Evolutionary conservation across 2,113 vertebrate genomes (phyloP).

Genomic region (Edolisoma coerulescens): DNA sequence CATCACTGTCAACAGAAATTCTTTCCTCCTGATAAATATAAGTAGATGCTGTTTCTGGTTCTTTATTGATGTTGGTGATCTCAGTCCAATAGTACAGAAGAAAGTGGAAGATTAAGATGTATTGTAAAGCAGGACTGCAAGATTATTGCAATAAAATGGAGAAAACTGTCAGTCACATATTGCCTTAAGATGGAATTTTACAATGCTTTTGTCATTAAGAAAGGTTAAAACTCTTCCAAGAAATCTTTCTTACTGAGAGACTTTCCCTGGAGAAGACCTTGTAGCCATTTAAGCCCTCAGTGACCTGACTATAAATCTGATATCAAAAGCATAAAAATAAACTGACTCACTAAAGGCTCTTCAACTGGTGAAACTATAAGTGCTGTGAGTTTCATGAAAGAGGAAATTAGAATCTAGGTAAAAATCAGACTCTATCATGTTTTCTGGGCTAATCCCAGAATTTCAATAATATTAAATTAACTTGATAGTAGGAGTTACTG

Average conservation of each 20-base stretch:
- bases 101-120: slow-evolving; percentile 53
- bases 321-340: slow-evolving; percentile 55
- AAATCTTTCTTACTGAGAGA: slow-evolving; percentile 42
- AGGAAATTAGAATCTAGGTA: slow-evolving; percentile 43
- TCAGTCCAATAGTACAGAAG: slow-evolving; percentile 5
- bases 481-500: slow-evolving; percentile 33
- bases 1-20: slow-evolving; percentile 37
- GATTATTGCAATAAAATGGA: slow-evolving; percentile 42
- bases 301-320: slow-evolving; percentile 52
- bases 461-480: slow-evolving; percentile 32
- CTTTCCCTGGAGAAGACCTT: slow-evolving; percentile 41
- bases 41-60: slow-evolving; percentile 38
- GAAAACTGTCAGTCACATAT: slow-evolving; percentile 36
- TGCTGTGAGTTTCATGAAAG: slow-evolving; percentile 58
- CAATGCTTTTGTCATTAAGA: slow-evolving; percentile 23
- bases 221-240: slow-evolving; percentile 34
- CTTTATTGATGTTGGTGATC: slow-evolving; percentile 41
- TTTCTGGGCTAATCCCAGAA: slow-evolving; percentile 44
- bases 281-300: slow-evolving; percentile 44
- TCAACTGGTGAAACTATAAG: slow-evolving; percentile 47
- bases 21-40: slow-evolving; percentile 48
- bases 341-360: slow-evolving; percentile 27
- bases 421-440: slow-evolving; percentile 38
- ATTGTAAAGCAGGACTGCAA: slow-evolving; percentile 38
- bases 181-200: slow-evolving; percentile 32